Conservation (phyloP, 2,797 vertebrate genomes). For the Avahi laniger region DNA sequence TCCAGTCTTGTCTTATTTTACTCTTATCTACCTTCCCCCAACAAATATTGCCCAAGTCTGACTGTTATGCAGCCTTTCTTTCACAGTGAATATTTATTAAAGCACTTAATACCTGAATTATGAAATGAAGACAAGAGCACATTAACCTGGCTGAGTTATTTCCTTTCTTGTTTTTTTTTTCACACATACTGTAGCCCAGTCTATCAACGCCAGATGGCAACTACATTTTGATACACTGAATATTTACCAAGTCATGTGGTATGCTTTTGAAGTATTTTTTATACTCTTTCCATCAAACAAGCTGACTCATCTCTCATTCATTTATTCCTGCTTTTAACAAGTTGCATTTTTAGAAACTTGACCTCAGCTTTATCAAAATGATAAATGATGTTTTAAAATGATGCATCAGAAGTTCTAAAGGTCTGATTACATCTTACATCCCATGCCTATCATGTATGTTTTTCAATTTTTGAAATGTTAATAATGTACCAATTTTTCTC, state of each 20-base stretch:
- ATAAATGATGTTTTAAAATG: constrained; percentile 51
- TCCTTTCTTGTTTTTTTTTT: constrained; percentile 52
- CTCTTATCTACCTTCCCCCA: neutral
- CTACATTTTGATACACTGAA: constrained; percentile 68
- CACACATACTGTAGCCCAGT: constrained; percentile 64
- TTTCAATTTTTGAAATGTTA: constrained; percentile 41
- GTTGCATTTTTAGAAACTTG: constrained; percentile 69
- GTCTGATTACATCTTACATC: neutral
- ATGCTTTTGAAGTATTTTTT: constrained; percentile 73
- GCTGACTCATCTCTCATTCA: constrained; percentile 74
- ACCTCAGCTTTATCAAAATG: constrained; percentile 66
- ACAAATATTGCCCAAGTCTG: constrained; percentile 25
- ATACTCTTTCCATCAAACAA: constrained; percentile 59
- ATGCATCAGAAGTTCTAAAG: constrained; percentile 46
- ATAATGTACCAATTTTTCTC: constrained; percentile 16
- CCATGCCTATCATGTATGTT: constrained; percentile 19
- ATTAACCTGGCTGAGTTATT: constrained; percentile 63
- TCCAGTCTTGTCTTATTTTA: constrained; percentile 49
- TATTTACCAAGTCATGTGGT: constrained; percentile 60
- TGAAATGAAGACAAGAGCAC: constrained; percentile 62
- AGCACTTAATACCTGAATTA: constrained; percentile 59
- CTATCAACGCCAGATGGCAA: constrained; percentile 62
- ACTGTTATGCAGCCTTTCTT: constrained; percentile 43
- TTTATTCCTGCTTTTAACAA: constrained; percentile 68
- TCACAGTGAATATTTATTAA: constrained; percentile 55